A percentile compares a stretch with the other conserved stretches of the same genome.
phyloP scores from a whole-genome alignment of 2,888 invertebrate genomes.

The Aphelenchoides bicaudatus region DNA sequence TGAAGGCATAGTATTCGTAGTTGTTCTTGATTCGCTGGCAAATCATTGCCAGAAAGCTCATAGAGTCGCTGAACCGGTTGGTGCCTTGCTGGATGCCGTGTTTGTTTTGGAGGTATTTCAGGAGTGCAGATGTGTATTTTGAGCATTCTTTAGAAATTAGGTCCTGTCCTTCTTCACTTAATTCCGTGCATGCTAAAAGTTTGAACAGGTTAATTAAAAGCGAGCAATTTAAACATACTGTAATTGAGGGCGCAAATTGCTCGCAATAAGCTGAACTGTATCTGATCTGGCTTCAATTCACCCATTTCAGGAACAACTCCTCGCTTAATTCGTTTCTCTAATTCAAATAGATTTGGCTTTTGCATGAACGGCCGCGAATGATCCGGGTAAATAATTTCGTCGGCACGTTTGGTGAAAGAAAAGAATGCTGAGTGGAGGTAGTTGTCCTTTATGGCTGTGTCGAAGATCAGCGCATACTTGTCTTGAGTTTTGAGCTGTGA shows the following conservation, averaged over 20 bases:
- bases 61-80: constrained; percentile 20
- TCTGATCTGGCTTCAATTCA: constrained; percentile 22
- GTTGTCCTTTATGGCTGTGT: background rate
- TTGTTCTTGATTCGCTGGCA: constrained; percentile 14
- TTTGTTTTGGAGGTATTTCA: constrained; percentile 27
- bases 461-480: background rate
- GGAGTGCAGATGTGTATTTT: constrained; percentile 18
- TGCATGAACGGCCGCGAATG: background rate
- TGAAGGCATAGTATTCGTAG: constrained; percentile 22
- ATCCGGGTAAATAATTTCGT: constrained; percentile 4
- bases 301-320: constrained; percentile 22
- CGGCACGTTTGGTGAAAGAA: background rate
- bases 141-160: constrained; percentile 18
- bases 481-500: constrained; percentile 18
- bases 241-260: constrained; percentile 23
- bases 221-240: constrained; percentile 19
- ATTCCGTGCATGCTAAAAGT: constrained; percentile 16
- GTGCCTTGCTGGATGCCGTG: constrained; percentile 20
- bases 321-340: constrained; percentile 20
- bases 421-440: background rate
- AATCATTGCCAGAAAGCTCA: constrained; percentile 6
- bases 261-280: constrained; percentile 26
- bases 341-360: constrained; percentile 17
- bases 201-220: background rate
- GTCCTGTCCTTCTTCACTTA: constrained; percentile 18